Base-by-base conservation (phyloP, 92 coral and sea anemone species). In the Ricordea florida region DNA sequence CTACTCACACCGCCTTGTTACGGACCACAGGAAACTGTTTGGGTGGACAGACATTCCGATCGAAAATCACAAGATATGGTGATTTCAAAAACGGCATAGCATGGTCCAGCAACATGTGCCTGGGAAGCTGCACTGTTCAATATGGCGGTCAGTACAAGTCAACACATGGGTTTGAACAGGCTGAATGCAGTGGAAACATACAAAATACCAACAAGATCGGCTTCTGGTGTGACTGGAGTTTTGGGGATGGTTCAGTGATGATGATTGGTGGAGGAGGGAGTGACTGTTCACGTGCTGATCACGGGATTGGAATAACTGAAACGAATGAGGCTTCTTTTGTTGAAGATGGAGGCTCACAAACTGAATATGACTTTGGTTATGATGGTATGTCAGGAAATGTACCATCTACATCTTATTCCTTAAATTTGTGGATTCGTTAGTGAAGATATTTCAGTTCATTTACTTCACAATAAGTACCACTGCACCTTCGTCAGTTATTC, bases 161-260 rank as follows among this genome's bases (percentile, higher is more conserved):
- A 4, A 52, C 59, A 15, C 22, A 16, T 7, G 82, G 82, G 5
- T 76, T 76, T 27, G 4, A 6, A 9, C 50, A 49, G 14, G 31
- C 82, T 1, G 5, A 9, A 2, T 76, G 82, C 51, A 28, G 18
- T 33, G 62, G 53, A 8, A 22, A 10, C 2, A n/a, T 76, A 3
- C 74, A 76, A 37, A 29, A 20, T 10, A 38, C 35, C 33, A 76
- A 50, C 56, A n/a, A 48, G 35, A 49, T 63, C 59, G 82, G 82
- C n/a, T 76, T 76, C 69, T 76, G 82, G 82, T 76, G 74, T 30
- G 82, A 76, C 69, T 76, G 56, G 38, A 5, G 27, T 43, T 3
- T 8, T 30, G 82, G 75, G 2, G 82, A 76, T 47, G 82, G 82
- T 8, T 20, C 82, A 7, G 82, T 76, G n/a, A 60, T 76, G 64